A percentile compares a stretch with the other conserved stretches of the same genome.
These are phyloP conservation scores for Nothura maculosa DNA, from an alignment of 2,797 vertebrate genomes.

Conservation along the genomic window DNA sequence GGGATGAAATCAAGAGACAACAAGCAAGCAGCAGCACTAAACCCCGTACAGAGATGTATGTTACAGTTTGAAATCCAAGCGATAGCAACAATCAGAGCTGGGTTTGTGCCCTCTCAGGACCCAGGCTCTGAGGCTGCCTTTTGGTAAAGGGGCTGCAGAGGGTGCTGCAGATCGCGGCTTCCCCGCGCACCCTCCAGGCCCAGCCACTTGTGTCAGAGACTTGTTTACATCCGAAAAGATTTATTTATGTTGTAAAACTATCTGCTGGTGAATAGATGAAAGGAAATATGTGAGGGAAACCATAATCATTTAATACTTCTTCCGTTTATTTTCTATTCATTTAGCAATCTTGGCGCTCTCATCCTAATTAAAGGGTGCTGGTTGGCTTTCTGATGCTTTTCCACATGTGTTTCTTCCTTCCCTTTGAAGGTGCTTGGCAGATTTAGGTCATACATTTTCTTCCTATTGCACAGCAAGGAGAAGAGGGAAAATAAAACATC, in stretches of 20 bases:
- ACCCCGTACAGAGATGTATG: neutral
- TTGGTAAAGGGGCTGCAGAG: slow-evolving; percentile 20
- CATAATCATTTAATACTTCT: slow-evolving; percentile 69
- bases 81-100: rapidly evolving
- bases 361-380: slow-evolving; percentile 72
- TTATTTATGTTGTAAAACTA: slow-evolving; percentile 69
- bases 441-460: slow-evolving; percentile 78
- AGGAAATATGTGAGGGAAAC: slow-evolving; percentile 67
- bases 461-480: slow-evolving; percentile 50
- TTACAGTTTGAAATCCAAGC: neutral
- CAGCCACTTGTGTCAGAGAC: neutral
- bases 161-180: slow-evolving; percentile 45
- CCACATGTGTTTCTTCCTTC: slow-evolving; percentile 54
- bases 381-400: slow-evolving; percentile 58
- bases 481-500: slow-evolving; percentile 69
- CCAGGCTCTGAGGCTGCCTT: rapidly evolving
- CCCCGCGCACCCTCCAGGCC: neutral
- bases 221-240: slow-evolving; percentile 63
- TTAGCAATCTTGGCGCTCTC: slow-evolving; percentile 67
- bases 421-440: slow-evolving; percentile 75
- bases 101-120: rapidly evolving
- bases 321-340: slow-evolving; percentile 74
- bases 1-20: neutral
- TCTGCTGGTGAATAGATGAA: slow-evolving; percentile 50
- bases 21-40: rapidly evolving